Evolutionary conservation across 2,888 invertebrate species (phyloP), one percentile per base, ranked within the genome.

Genomic region (Zele albiditarsus): DNA sequence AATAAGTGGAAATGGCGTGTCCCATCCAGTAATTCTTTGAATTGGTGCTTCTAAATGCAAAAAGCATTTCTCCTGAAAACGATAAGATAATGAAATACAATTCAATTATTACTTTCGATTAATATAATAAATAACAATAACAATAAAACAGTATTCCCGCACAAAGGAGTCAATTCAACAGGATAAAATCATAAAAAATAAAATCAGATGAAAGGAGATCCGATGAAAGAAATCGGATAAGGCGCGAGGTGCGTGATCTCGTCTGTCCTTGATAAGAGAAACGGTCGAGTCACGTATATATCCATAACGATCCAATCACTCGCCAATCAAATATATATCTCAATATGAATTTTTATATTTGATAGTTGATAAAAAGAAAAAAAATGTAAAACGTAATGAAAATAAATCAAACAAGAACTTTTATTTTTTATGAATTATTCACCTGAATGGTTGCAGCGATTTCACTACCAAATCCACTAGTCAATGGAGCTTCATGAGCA

Each of bases 1-100:
- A 66, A 98, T 93, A 90, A 97, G 97, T 5, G 99, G 97, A 91
- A 99, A 99, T 14, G 99, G 99, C 2, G 98, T 96, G 91, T 99
- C 99, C 93, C 97, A 98, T 14, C 99, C 98, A 28, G 97, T 93
- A 66, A 97, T 96, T 80, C 99, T 92, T 62, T 92, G 90, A 16
- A 99, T 91, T 0, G 99, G 99, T 0, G 98, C 97, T 89, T 99
- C 98, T 82, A 99, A 91, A 88, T 96, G 93, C 58, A 99, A 91
- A 90, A 99, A 99, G 88, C 99, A 99, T 83, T 96, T 94, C 86
- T 95, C 94, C 96, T 98, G 91, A 42, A 81, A 53, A 14, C 23
- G 10, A 70, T 38, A 74, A 62, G 60, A 69, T 27, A 57, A 66
- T n/a, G 20, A 69, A 53, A 60, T 12, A 58, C 28, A 65, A n/a